phyloP scores from a whole-genome alignment of 2,113 vertebrate genomes.

The Manacus vitellinus region DNA sequence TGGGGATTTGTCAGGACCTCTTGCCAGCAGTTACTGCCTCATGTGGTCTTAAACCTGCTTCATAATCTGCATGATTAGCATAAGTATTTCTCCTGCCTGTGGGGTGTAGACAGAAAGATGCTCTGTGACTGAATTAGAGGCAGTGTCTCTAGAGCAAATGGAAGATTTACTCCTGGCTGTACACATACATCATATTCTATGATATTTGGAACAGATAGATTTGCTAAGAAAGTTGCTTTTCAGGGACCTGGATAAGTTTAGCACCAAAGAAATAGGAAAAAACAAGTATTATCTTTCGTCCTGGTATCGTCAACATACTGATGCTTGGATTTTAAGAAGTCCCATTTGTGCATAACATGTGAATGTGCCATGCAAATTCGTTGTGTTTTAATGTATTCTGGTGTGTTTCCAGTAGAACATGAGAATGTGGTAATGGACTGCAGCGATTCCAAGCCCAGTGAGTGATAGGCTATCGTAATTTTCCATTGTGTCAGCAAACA shows the following conservation, averaged over 20 bases:
- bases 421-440: neutral
- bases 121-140: neutral
- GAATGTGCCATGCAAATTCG: neutral
- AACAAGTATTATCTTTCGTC: neutral
- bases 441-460: neutral
- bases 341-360: neutral
- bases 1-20: slow-evolving; percentile 68
- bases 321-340: neutral
- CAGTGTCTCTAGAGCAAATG: neutral
- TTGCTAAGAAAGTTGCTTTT: neutral
- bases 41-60: slow-evolving; percentile 73
- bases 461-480: neutral
- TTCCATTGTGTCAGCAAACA: slow-evolving; percentile 11
- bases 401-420: neutral
- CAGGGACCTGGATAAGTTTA: neutral
- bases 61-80: slow-evolving; percentile 45
- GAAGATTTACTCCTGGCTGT: neutral
- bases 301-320: neutral
- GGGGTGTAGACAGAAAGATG: neutral
- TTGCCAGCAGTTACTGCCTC: slow-evolving; percentile 67
- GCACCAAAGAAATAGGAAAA: neutral
- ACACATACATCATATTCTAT: neutral
- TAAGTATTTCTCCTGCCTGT: neutral
- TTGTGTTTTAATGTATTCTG: neutral
- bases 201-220: neutral